Evolutionary conservation across 2,888 invertebrate genomes (phyloP).

Genomic region (Lycia hirtaria): DNA sequence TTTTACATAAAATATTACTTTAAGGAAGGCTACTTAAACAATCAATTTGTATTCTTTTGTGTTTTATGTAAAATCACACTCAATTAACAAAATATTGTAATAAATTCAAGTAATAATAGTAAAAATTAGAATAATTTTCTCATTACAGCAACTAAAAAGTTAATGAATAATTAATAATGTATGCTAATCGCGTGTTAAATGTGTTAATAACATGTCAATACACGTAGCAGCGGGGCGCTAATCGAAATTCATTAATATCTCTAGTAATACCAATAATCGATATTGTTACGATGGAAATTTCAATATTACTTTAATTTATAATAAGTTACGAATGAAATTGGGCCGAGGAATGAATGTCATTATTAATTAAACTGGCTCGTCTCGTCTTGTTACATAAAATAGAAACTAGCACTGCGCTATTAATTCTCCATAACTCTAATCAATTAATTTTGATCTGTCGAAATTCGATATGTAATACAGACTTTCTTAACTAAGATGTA

Average conservation of each 20-base stretch:
- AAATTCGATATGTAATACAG: no score
- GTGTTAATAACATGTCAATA: conserved; percentile 18
- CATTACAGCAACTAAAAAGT: conserved; percentile 1
- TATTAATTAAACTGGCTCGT: background rate
- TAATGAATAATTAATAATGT: conserved; percentile 24
- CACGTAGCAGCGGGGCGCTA: conserved; percentile 18
- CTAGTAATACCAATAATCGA: conserved; percentile 2
- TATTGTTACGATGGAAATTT: conserved; percentile 8
- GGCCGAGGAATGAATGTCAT: conserved; percentile 1
- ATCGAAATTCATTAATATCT: conserved; percentile 5
- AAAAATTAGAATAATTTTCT: conserved; percentile 19
- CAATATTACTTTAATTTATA: conserved; percentile 19
- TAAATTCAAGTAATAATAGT: conserved; percentile 6
- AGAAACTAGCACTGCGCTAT: no score
- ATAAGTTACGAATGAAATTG: background rate
- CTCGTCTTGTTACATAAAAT: background rate
- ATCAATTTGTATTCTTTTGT: conserved; percentile 8
- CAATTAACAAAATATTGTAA: conserved; percentile 11
- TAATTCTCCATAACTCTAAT: no score
- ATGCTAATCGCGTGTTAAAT: conserved; percentile 13
- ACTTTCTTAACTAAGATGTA: no score
- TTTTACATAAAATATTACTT: background rate
- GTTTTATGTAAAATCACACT: background rate
- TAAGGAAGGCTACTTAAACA: background rate
- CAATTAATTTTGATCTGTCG: no score